Conservation (phyloP, 2,888 invertebrate genomes). For the Drosophila stalkeri region DNA sequence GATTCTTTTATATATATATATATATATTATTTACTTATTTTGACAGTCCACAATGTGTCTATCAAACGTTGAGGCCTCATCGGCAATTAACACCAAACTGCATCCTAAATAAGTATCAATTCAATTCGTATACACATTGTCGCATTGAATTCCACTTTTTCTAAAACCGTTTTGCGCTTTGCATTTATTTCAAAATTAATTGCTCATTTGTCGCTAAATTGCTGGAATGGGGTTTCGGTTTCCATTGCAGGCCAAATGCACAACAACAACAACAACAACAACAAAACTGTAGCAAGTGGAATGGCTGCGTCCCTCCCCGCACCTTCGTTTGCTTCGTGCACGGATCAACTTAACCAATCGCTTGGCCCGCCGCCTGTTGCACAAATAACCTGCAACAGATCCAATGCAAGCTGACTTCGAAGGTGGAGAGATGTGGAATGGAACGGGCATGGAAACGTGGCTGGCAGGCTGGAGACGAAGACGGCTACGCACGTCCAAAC, state of each 20-base stretch:
- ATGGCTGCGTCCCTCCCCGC: slow-evolving; percentile 33
- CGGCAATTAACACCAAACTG: slow-evolving; percentile 24
- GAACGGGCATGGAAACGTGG: slow-evolving; percentile 2
- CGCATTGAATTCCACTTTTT: slow-evolving; percentile 20
- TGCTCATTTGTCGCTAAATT: slow-evolving; percentile 84
- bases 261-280: neutral
- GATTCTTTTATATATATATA: slow-evolving; percentile 5
- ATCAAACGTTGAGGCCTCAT: slow-evolving; percentile 1
- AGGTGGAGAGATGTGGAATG: neutral
- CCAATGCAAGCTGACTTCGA: slow-evolving; percentile 9
- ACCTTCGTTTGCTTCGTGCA: neutral
- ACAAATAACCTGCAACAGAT: slow-evolving; percentile 69
- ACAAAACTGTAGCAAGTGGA: slow-evolving; percentile 69
- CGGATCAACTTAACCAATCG: slow-evolving; percentile 47
- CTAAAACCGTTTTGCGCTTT: slow-evolving; percentile 42
- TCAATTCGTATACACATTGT: neutral
- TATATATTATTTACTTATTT: slow-evolving; percentile 37
- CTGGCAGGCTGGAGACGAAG: slow-evolving; percentile 24
- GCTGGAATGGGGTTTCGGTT: slow-evolving; percentile 82
- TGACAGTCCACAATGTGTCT: slow-evolving; percentile 27
- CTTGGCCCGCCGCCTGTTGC: slow-evolving; percentile 58
- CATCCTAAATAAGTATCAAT: slow-evolving; percentile 2
- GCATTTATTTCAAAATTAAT: slow-evolving; percentile 84
- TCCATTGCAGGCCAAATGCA: slow-evolving; percentile 59
- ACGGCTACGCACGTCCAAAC: slow-evolving; percentile 68